These are phyloP conservation scores for Apogon hyalosoma DNA, from an alignment of 2,797 vertebrate genomes.

Conservation along the genomic window DNA sequence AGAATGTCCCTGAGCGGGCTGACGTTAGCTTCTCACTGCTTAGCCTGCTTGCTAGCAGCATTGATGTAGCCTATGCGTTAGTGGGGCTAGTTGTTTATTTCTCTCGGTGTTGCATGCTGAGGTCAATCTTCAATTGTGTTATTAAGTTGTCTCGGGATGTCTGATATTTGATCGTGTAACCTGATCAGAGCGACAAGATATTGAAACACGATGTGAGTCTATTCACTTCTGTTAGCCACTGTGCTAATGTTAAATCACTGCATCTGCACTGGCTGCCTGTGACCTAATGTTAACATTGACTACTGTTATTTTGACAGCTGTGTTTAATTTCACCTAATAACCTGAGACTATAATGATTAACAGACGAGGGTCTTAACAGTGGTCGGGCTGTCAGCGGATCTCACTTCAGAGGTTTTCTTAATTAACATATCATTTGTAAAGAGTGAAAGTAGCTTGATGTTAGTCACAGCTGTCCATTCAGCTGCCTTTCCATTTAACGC, in stretches of 20 bases:
- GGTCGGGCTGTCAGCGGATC: background rate
- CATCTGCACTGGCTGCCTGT: slow-evolving; percentile 49
- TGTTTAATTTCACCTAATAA: background rate
- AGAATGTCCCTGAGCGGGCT: slow-evolving; percentile 71
- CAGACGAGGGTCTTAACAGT: background rate
- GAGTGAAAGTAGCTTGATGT: slow-evolving; percentile 3
- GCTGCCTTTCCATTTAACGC: background rate
- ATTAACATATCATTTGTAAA: background rate
- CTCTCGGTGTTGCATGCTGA: background rate
- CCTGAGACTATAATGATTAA: background rate
- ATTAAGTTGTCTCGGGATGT: background rate
- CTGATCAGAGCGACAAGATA: background rate
- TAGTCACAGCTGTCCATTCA: slow-evolving; percentile 4
- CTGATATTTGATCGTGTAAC: background rate
- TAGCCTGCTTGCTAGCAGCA: slow-evolving; percentile 62
- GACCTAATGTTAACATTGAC: slow-evolving; percentile 24
- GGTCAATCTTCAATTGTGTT: background rate
- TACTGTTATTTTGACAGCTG: background rate
- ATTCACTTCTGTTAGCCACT: slow-evolving; percentile 40
- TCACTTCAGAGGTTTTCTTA: slow-evolving; percentile 1
- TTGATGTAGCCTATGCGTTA: slow-evolving; percentile 13
- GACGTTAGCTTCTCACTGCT: slow-evolving; percentile 68
- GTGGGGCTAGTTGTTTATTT: background rate
- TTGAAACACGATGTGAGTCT: background rate
- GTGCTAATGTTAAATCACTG: slow-evolving; percentile 76